These are phyloP conservation scores for Octopus sinensis DNA, from an alignment of 1,140 invertebrate species.

Conservation along the genomic window DNA sequence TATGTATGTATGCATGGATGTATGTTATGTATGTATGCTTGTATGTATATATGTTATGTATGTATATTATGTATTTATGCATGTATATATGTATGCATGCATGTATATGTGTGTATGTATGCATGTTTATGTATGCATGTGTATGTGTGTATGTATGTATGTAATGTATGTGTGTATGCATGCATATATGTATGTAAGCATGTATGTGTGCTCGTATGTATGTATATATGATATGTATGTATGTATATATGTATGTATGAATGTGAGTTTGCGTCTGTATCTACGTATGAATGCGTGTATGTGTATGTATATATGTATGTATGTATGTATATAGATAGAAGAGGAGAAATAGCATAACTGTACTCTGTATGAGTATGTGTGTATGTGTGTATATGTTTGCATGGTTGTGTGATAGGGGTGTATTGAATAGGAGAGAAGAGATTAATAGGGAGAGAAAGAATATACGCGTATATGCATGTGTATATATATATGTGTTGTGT, in stretches of 20 bases:
- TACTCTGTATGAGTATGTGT: too few relatives aligned
- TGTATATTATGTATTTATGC: background rate
- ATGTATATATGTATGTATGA: background rate
- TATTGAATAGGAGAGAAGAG: too few relatives aligned
- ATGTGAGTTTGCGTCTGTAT: background rate
- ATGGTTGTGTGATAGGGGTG: too few relatives aligned
- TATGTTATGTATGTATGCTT: background rate
- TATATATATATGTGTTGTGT: too few relatives aligned
- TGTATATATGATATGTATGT: background rate
- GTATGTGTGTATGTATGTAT: background rate
- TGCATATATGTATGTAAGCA: background rate
- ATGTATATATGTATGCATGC: background rate
- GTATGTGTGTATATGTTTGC: background rate
- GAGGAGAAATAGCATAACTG: too few relatives aligned
- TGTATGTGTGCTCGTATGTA: background rate
- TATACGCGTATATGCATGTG: background rate
- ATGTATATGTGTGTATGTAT: background rate
- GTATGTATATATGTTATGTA: background rate
- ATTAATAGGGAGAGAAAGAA: too few relatives aligned
- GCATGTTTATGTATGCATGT: background rate
- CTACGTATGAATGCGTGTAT: background rate
- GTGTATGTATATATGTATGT: background rate
- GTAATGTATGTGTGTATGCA: background rate
- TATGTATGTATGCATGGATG: background rate
- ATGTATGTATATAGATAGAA: background rate